Evolutionary conservation across 2,888 invertebrate species (phyloP).

Genomic region (Temnothorax ravouxi): DNA sequence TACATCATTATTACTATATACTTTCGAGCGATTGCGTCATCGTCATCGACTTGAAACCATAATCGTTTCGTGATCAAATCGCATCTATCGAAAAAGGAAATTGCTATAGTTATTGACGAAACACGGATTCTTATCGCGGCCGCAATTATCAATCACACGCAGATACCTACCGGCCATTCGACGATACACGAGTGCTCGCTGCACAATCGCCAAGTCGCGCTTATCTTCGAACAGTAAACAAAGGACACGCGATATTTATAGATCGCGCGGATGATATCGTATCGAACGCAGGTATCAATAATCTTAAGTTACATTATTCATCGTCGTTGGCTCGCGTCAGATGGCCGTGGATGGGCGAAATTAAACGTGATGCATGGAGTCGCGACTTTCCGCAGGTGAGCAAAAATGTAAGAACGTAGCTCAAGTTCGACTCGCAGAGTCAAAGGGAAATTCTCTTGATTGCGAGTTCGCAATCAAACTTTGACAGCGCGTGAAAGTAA

Average conservation of each 20-base stretch:
- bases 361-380: slow-evolving; percentile 17
- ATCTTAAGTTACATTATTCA: slow-evolving; percentile 23
- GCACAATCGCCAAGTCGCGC: slow-evolving; percentile 26
- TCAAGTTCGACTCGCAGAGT: not conserved
- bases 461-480: slow-evolving; percentile 43
- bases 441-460: slow-evolving; percentile 42
- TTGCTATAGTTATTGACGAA: not conserved
- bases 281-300: slow-evolving; percentile 12
- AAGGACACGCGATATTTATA: slow-evolving; percentile 42
- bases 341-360: not conserved
- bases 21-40: slow-evolving; percentile 29
- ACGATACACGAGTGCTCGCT: slow-evolving; percentile 12
- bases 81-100: slow-evolving; percentile 8
- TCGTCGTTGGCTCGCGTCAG: not conserved
- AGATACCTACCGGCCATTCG: slow-evolving; percentile 16
- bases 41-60: slow-evolving; percentile 20
- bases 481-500: slow-evolving; percentile 25
- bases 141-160: slow-evolving; percentile 14
- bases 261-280: slow-evolving; percentile 22
- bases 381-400: not conserved
- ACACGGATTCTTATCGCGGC: slow-evolving; percentile 32
- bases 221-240: slow-evolving; percentile 50
- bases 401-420: slow-evolving; percentile 20
- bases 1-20: slow-evolving; percentile 5
- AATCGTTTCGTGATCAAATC: not conserved